Percentiles rank a stretch among this genome's conserved stretches.
Conservation (phyloP, 1,140 invertebrate genomes). For the Drosophila yakuba region DNA sequence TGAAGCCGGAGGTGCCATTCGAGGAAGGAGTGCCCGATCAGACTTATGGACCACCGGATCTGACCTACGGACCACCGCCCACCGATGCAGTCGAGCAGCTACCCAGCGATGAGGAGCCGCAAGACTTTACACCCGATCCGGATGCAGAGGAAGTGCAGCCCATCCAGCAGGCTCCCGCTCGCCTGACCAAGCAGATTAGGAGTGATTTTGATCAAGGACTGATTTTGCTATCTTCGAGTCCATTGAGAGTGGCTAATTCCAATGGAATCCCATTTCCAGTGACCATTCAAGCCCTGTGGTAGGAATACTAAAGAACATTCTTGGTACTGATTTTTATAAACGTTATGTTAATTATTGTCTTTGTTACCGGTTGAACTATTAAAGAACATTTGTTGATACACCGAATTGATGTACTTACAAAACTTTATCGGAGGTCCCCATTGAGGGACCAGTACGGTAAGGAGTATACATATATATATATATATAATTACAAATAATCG, state of each 20-base stretch:
- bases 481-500: slow-evolving; percentile 35
- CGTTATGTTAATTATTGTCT: slow-evolving; percentile 74
- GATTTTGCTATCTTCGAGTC: slow-evolving; percentile 10
- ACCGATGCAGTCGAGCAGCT: slow-evolving; percentile 48
- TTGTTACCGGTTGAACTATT: slow-evolving; percentile 67
- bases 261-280: slow-evolving; percentile 10
- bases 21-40: slow-evolving; percentile 54
- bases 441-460: slow-evolving; percentile 21
- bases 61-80: slow-evolving; percentile 58
- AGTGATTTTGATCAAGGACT: slow-evolving; percentile 13
- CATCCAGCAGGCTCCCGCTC: slow-evolving; percentile 10
- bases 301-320: slow-evolving; percentile 3
- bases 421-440: slow-evolving; percentile 21
- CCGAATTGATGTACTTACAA: slow-evolving; percentile 47
- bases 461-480: slow-evolving; percentile 34
- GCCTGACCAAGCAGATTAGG: slow-evolving; percentile 13
- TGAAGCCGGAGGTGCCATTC: slow-evolving; percentile 49
- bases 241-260: slow-evolving; percentile 16
- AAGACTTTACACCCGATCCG: slow-evolving; percentile 46
- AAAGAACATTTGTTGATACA: slow-evolving; percentile 50
- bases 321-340: slow-evolving; percentile 51
- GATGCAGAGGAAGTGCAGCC: slow-evolving; percentile 54
- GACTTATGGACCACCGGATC: slow-evolving; percentile 54
- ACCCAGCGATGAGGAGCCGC: slow-evolving; percentile 42
- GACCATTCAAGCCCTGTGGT: slow-evolving; percentile 18